Evolutionary conservation across 2,888 invertebrate species (phyloP), one percentile per base, ranked within the genome.

Genomic region (Parasteatoda lunata): DNA sequence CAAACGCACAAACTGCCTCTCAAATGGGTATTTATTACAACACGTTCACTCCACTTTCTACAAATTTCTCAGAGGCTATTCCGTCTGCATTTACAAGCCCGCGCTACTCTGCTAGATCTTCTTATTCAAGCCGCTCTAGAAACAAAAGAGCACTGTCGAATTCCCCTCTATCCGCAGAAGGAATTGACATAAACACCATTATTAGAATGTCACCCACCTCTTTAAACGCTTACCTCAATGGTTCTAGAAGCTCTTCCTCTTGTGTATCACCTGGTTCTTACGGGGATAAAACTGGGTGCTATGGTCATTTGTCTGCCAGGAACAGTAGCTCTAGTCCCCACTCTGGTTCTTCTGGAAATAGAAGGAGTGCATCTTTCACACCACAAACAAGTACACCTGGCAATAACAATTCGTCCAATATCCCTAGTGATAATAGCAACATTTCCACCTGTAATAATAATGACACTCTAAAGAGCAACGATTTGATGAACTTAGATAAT

Each of bases 181-280:
- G 91, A 30, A 84, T 92, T 52, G 93, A 93, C 89, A 90, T 93
- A 76, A 91, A 91, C 81, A 90, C 91, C 54, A 90, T 93, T 68
- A 92, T 93, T 77, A 90, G 93, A 51, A 91, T 91, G 69, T 92
- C 93, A 2, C 92, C 93, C 30, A 92, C 92, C 3, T 92, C 92
- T 15, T 90, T 93, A 78, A 90, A 90, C 7, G 90, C 90, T 6
- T 90, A 90, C 81, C 90, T 91, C 70, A 90, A 90, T 81, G 90
- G 91, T 30, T 84, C 79, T 2, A 72, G 88, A 68, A 90, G 91
- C 66, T 90, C 91, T 5, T 90, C 91, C 13, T 89, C 91, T 48
- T 91, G 90, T 77, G 90, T 90, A 4, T 91, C 91, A 13, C 91
- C 91, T 5, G 90, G 90, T 78, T 86, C 81, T 30, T 90, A 89